Percentiles rank a stretch among this genome's conserved stretches.
phyloP scores from a whole-genome alignment of 2,113 vertebrate species.

The Corythornis vintsioides region DNA sequence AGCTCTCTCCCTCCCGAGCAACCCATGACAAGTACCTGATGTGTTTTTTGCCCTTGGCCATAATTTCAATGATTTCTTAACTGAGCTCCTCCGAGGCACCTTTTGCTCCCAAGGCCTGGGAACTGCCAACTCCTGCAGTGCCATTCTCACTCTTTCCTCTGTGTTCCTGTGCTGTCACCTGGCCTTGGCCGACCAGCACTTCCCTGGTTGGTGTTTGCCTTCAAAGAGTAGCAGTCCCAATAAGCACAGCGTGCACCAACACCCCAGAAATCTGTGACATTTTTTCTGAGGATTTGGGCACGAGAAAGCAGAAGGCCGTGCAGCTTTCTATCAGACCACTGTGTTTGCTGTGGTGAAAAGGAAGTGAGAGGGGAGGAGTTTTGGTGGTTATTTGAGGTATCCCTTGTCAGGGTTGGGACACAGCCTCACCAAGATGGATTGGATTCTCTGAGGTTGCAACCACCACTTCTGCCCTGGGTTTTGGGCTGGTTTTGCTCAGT shows the following conservation, averaged over 20 bases:
- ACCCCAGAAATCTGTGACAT: background rate
- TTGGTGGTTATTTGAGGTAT: background rate
- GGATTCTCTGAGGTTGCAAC: background rate
- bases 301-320: background rate
- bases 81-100: background rate
- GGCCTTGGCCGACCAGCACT: fast-evolving
- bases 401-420: background rate
- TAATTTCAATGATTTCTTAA: background rate
- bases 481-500: background rate
- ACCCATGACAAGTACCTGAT: background rate
- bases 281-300: background rate
- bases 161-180: background rate
- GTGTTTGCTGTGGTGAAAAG: background rate
- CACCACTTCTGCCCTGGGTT: background rate
- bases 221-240: background rate
- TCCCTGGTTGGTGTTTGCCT: background rate
- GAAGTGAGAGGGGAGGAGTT: background rate
- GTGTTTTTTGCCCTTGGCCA: fast-evolving
- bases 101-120: background rate
- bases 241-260: too few relatives aligned
- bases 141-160: background rate
- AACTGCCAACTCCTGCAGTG: background rate
- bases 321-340: background rate
- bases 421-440: fast-evolving
- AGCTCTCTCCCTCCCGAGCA: background rate